These are phyloP conservation scores for Sigmodon hispidus DNA, from an alignment of 2,113 vertebrate species.

Conservation along the genomic window DNA sequence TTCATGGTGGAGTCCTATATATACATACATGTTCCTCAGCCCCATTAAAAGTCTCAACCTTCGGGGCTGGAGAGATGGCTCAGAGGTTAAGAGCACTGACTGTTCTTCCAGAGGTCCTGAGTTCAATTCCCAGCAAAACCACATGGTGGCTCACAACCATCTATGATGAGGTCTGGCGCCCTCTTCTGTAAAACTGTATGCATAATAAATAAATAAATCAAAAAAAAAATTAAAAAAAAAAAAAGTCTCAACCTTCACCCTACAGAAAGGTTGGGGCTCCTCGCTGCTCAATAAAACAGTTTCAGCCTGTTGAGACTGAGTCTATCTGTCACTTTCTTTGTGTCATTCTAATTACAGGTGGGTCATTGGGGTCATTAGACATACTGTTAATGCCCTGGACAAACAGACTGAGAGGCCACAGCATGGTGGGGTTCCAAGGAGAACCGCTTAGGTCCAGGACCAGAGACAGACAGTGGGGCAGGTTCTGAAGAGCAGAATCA, in stretches of 20 bases:
- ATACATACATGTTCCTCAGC: not conserved
- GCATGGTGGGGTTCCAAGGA: not conserved
- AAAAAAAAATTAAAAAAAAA: too few relatives aligned
- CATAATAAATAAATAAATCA: too few relatives aligned
- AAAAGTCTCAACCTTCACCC: not conserved
- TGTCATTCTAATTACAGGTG: not conserved
- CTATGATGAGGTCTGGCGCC: too few relatives aligned
- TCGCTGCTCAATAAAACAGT: not conserved
- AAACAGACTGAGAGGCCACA: not conserved
- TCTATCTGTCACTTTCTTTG: accelerated
- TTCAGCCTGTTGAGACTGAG: not conserved
- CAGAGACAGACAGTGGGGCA: not conserved
- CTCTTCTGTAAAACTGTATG: too few relatives aligned
- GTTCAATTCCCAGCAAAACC: too few relatives aligned
- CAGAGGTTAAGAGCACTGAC: too few relatives aligned
- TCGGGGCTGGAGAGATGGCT: too few relatives aligned
- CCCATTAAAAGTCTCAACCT: not conserved
- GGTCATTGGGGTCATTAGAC: not conserved
- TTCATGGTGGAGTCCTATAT: not conserved
- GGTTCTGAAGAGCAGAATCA: not conserved
- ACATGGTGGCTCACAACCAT: too few relatives aligned
- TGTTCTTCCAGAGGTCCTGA: too few relatives aligned
- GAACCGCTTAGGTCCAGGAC: not conserved
- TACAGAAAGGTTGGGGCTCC: not conserved
- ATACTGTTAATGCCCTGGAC: not conserved